Evolutionary conservation across 2,113 vertebrate genomes (phyloP).

Genomic region (Sprattus sprattus): DNA sequence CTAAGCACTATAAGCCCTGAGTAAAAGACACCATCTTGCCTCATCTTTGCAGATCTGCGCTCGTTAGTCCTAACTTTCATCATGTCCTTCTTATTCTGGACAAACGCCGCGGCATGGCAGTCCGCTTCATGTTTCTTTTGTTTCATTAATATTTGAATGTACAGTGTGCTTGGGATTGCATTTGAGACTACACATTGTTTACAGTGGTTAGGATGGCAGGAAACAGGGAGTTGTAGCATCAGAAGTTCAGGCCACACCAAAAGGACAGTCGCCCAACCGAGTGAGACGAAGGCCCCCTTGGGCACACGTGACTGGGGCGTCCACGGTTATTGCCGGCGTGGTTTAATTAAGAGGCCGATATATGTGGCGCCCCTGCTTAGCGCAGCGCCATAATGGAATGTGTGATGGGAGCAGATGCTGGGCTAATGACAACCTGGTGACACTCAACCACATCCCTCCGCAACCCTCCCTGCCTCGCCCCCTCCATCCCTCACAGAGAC

Average conservation of each 20-base stretch:
- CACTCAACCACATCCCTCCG: conserved; percentile 78
- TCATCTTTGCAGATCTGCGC: background rate
- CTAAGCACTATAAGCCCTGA: background rate
- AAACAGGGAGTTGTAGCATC: conserved; percentile 9
- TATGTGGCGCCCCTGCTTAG: conserved; percentile 77
- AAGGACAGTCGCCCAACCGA: background rate
- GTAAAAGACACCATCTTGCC: background rate
- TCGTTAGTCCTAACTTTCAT: background rate
- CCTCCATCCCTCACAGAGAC: background rate
- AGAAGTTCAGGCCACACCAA: conserved; percentile 12
- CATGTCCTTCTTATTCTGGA: conserved; percentile 12
- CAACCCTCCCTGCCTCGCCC: conserved; percentile 17
- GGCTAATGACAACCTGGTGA: conserved; percentile 89
- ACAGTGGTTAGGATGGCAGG: background rate
- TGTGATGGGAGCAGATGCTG: conserved; percentile 88
- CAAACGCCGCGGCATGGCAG: background rate
- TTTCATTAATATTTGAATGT: background rate
- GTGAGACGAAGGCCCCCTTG: conserved; percentile 8
- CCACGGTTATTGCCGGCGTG: conserved; percentile 81
- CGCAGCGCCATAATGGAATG: conserved; percentile 77
- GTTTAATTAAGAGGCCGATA: conserved; percentile 89
- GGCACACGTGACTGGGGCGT: conserved; percentile 63
- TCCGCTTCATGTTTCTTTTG: background rate
- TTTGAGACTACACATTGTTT: background rate
- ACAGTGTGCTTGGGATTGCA: background rate